A percentile compares a stretch with the other conserved stretches of the same genome.
These are phyloP conservation scores for Clinocottus analis DNA, from an alignment of 2,113 vertebrate species.

Conservation along the genomic window DNA sequence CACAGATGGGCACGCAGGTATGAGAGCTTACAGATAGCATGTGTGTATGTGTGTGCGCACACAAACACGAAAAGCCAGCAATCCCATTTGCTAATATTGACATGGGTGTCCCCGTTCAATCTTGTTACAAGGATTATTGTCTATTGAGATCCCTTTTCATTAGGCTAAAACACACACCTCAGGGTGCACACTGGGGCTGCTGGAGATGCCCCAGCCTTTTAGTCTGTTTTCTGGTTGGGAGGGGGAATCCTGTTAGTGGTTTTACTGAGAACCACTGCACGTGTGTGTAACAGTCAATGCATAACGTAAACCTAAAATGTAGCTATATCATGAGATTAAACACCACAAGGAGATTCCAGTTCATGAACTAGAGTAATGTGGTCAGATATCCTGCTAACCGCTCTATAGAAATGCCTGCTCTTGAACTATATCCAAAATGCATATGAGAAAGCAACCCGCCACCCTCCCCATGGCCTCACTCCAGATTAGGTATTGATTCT, in stretches of 20 bases:
- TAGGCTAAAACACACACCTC: conserved; percentile 81
- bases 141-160: conserved; percentile 87
- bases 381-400: conserved; percentile 45
- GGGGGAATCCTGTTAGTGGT: conserved; percentile 77
- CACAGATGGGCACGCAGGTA: conserved; percentile 59
- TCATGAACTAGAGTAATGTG: conserved; percentile 38
- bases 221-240: conserved; percentile 74
- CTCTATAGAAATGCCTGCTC: conserved; percentile 53
- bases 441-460: conserved; percentile 63
- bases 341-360: conserved; percentile 15
- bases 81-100: conserved; percentile 87
- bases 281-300: conserved; percentile 77
- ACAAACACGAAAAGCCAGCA: conserved; percentile 69
- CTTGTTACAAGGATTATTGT: conserved; percentile 87
- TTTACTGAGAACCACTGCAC: conserved; percentile 81
- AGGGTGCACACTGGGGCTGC: conserved; percentile 63
- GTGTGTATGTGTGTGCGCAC: conserved; percentile 8
- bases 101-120: conserved; percentile 84
- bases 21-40: conserved; percentile 42
- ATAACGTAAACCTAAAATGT: conserved; percentile 46
- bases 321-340: conserved; percentile 12
- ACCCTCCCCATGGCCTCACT: conserved; percentile 83
- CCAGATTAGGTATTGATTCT: conserved; percentile 99
- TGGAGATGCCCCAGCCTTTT: conserved; percentile 76
- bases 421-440: conserved; percentile 76